These are phyloP conservation scores for Sylvicola cinctus DNA, from an alignment of 2,888 invertebrate species.

Conservation along the genomic window DNA sequence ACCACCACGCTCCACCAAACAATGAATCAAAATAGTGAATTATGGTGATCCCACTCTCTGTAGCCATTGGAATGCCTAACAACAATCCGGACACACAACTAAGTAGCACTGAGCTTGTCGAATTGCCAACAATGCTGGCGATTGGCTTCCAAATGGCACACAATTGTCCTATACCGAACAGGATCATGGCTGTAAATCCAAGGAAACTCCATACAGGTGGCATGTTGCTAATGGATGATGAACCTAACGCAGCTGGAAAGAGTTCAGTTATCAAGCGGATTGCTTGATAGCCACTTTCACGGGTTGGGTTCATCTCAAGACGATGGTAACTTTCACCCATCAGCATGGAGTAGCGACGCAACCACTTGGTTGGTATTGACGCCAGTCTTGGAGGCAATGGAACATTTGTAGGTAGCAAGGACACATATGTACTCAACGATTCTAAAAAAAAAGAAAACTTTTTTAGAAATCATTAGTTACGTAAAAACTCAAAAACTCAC, in stretches of 20 bases:
- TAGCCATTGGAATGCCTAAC: constrained; percentile 67
- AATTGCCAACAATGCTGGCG: constrained; percentile 54
- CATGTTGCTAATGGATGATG: constrained; percentile 49
- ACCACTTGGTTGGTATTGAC: constrained; percentile 25
- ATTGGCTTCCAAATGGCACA: constrained; percentile 83
- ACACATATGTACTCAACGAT: constrained; percentile 44
- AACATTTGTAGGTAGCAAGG: constrained; percentile 41
- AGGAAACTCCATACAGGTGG: constrained; percentile 79
- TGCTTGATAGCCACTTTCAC: constrained; percentile 62
- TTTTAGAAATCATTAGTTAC: constrained; percentile 4
- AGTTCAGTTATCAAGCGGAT: constrained; percentile 71
- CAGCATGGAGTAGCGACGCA: constrained; percentile 22
- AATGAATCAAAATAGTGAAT: constrained; percentile 72
- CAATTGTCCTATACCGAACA: constrained; percentile 76
- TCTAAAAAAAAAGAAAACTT: constrained; percentile 31
- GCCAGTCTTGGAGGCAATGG: constrained; percentile 35
- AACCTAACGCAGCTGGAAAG: constrained; percentile 67
- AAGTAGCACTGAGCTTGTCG: constrained; percentile 38
- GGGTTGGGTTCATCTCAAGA: constrained; percentile 17
- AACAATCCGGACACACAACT: constrained; percentile 69
- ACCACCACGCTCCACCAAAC: constrained; percentile 73
- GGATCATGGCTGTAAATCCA: constrained; percentile 63
- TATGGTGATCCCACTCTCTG: constrained; percentile 63
- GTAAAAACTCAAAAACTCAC: constrained; percentile 40
- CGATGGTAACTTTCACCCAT: constrained; percentile 17